phyloP scores from a whole-genome alignment of 92 coral and sea anemone species.

The Zoanthus sansibaricus region DNA sequence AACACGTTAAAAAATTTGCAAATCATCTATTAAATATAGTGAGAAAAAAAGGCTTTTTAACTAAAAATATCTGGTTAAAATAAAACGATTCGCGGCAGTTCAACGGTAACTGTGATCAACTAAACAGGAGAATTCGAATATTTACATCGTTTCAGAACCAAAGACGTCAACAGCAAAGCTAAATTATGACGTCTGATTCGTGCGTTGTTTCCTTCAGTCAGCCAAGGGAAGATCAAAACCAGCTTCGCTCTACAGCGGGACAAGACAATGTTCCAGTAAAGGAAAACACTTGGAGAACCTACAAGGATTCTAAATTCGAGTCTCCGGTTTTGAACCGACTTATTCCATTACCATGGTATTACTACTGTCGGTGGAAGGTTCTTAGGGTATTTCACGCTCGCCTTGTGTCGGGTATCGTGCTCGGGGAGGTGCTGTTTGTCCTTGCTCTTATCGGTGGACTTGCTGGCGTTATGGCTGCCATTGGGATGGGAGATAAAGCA shows the following conservation, averaged over 20 bases:
- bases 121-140: not conserved
- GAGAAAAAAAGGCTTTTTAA: too few species aligned
- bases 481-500: slow-evolving; percentile 52
- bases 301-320: slow-evolving; percentile 76
- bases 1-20: too few species aligned
- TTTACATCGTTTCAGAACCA: not conserved
- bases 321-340: slow-evolving; percentile 76
- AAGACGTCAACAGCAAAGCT: not conserved
- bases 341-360: slow-evolving; percentile 54
- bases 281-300: slow-evolving; percentile 56
- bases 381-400: slow-evolving; percentile 71
- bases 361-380: slow-evolving; percentile 69
- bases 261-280: not conserved
- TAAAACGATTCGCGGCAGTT: not conserved
- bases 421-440: slow-evolving; percentile 71
- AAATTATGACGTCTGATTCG: slow-evolving; percentile 13
- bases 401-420: slow-evolving; percentile 70
- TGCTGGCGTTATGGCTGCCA: slow-evolving; percentile 58
- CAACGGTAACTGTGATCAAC: not conserved
- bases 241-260: slow-evolving; percentile 40
- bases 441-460: slow-evolving; percentile 68
- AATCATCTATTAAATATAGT: too few species aligned
- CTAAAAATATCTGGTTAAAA: too few species aligned
- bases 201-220: slow-evolving; percentile 50
- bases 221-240: slow-evolving; percentile 23